Base-by-base conservation (phyloP, 2,113 vertebrate genomes). In the Erpornis zantholeuca region DNA sequence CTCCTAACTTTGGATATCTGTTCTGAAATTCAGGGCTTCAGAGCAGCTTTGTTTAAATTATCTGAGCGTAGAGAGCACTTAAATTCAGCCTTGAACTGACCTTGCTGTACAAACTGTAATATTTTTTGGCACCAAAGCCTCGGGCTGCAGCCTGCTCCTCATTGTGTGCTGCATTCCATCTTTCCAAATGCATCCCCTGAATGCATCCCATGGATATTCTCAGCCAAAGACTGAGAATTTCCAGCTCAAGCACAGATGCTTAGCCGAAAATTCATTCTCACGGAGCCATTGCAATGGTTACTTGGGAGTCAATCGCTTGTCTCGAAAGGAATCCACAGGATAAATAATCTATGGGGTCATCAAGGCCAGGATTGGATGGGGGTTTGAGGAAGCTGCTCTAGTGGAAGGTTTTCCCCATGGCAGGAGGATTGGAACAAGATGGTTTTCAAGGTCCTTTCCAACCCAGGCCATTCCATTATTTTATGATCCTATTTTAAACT, bases 21-120 rank as follows among this genome's bases (percentile, higher is more conserved):
- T 33, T 69, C 50, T 59, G 54, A 91, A 90, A 86, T 10, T 19
- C 12, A 42, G 54, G 49, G 18, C 64, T 79, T 94, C 56, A 53
- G 6, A 83, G 64, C 59, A 88, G 68, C 88, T 93, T 88, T 86
- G 76, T 90, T 93, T 90, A 90, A 95, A 86, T 59, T 66, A 72
- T 66, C 68, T 59, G 42, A 70, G 35, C 63, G 81, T 31, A 66
- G 92, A 90, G 44, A 94, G 54, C 71, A 66, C 88, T 92, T 83
- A 73, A 81, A 88, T 50, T 73, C 82, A 78, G 82, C 94, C 94
- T 88, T 83, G 52, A 50, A 15, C 50, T 88, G 88, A 92, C 92
- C 94, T 92, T 88, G 36, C 61, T 82, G 82, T 42, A 83, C 50
- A 81, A 88, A 78, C 59, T n/a, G 28, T 28, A n/a, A 61, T 63